Evolutionary conservation across 1,140 invertebrate genomes (phyloP), one percentile per base, ranked within the genome.

Genomic region (Sarcophaga bullata): DNA sequence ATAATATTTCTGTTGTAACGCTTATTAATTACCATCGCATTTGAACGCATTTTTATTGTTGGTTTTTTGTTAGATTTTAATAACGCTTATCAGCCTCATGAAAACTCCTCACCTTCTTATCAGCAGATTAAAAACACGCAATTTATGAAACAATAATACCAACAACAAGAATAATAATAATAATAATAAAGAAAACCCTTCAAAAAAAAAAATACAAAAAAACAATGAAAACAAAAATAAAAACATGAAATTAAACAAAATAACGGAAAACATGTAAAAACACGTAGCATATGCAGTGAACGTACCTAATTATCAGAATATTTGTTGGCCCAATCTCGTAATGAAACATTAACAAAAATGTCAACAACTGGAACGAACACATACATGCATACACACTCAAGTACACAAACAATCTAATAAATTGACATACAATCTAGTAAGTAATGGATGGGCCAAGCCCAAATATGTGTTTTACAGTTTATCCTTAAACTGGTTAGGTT

Each of bases 71-170:
- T 58, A 6, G 15, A n/a, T 58, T 58, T 52, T 52, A 52, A 52
- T 13, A 68, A 68, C 15, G 62, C 62, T 68, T 68, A 68, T 68
- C 62, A 68, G 17, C 17, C 7, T 19, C 19, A 68, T 68, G 17
- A 68, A 68, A 68, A 68, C 17, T 68, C 62, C 62, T 68, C 62
- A 68, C 62, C 62, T 68, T 68, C 62, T 68, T 68, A 68, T 68
- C 62, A 68, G n/a, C 19, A 19, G 62, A 68, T 68, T 25, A 68
- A 68, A 68, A 68, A n/a, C 62, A 68, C 62, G 62, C 62, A 68
- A 68, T 68, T 19, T 19, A 68, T 19, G 9, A 19, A 68, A 68
- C 15, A 17, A 68, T 5, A 19, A 15, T 11, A 62, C n/a, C n/a
- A n/a, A n/a, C 13, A 37, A 37, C 25, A 2, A 4, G 25, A 37